A percentile compares a stretch with the other conserved stretches of the same genome.
These are phyloP conservation scores for Plagodis pulveraria DNA, from an alignment of 2,888 invertebrate genomes.

Conservation along the genomic window DNA sequence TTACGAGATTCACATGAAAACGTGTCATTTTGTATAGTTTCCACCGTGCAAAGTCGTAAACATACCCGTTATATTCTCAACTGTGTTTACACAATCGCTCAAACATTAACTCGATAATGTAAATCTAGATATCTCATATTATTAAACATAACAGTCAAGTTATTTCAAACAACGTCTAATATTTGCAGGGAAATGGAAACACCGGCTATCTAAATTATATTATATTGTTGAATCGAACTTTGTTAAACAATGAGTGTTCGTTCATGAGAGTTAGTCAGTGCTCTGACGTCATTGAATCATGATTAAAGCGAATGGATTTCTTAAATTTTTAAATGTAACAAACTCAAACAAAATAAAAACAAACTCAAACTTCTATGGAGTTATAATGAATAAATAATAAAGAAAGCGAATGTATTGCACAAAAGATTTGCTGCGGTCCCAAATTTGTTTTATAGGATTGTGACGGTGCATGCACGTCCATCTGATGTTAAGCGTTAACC, in stretches of 20 bases:
- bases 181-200: conserved; percentile 51
- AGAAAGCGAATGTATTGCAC: no score
- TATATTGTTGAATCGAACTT: conserved; percentile 39
- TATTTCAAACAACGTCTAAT: conserved; percentile 73
- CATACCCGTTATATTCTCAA: conserved; percentile 43
- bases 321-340: no score
- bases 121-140: conserved; percentile 64
- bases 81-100: conserved; percentile 49
- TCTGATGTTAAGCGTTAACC: no score
- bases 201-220: conserved; percentile 35
- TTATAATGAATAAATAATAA: no score
- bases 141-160: conserved; percentile 67
- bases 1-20: conserved; percentile 34
- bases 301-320: no score
- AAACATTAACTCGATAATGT: conserved; percentile 62
- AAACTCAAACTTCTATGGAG: no score
- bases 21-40: conserved; percentile 41
- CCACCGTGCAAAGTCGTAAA: conserved; percentile 41
- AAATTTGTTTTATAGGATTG: no score
- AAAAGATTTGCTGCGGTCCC: no score
- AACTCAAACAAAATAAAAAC: no score
- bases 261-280: background rate
- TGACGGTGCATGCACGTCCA: no score
- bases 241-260: conserved; percentile 48
- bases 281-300: background rate